phyloP scores from a whole-genome alignment of 2,797 vertebrate genomes.

The Sebastes vulpes region DNA sequence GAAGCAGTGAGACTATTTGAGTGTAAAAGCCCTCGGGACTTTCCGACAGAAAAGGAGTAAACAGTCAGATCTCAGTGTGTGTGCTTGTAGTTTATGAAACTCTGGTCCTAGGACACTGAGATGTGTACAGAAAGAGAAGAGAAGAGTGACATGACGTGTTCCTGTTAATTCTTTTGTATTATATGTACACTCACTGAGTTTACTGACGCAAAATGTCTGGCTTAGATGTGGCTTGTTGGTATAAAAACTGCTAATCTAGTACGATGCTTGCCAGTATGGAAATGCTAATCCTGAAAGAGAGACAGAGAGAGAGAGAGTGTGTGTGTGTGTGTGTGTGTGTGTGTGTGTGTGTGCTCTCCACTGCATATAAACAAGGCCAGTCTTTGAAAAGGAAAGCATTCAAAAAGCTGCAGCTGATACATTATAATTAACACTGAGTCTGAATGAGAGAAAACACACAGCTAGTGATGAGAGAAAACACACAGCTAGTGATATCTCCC shows the following conservation, averaged over 20 bases:
- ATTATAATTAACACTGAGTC: slow-evolving; percentile 1
- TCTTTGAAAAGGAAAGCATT: slow-evolving; percentile 14
- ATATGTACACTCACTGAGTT: not conserved
- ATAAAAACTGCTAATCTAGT: slow-evolving; percentile 56
- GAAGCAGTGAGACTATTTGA: slow-evolving; percentile 45
- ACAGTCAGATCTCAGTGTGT: slow-evolving; percentile 43
- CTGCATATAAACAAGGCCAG: slow-evolving; percentile 31
- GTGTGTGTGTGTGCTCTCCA: not conserved
- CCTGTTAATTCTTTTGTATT: slow-evolving; percentile 16
- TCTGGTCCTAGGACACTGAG: not conserved
- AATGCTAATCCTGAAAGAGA: slow-evolving; percentile 32
- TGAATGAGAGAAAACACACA: slow-evolving; percentile 23
- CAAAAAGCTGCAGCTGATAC: slow-evolving; percentile 30
- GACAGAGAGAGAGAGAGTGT: not conserved
- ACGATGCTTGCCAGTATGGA: slow-evolving; percentile 37
- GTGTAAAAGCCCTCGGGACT: slow-evolving; percentile 50
- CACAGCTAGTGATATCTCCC: slow-evolving; percentile 3
- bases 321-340: not conserved
- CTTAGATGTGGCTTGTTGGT: slow-evolving; percentile 34
- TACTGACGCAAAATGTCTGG: slow-evolving; percentile 14
- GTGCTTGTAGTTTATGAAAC: slow-evolving; percentile 9
- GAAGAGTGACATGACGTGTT: not conserved
- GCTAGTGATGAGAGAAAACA: not conserved
- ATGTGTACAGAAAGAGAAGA: not conserved
- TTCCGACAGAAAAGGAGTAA: slow-evolving; percentile 43